Evolutionary conservation across 2,797 vertebrate species (phyloP).

Genomic region (Numenius phaeopus): DNA sequence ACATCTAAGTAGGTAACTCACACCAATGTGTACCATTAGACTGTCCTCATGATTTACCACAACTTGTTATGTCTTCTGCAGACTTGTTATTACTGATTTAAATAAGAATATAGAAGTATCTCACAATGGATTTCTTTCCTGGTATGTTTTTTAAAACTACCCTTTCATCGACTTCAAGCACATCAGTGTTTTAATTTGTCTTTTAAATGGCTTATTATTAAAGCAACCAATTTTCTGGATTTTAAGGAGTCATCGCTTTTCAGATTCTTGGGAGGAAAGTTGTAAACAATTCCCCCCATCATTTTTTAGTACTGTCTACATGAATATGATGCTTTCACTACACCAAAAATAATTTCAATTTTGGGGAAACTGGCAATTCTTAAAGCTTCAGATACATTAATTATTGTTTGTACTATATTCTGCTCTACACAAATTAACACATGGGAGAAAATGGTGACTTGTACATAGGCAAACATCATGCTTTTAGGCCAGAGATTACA

Average conservation of each 20-base stretch:
- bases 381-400: not conserved
- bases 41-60: not conserved
- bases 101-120: not conserved
- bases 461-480: not conserved
- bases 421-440: not conserved
- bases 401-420: not conserved
- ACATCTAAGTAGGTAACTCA: not conserved
- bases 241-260: conserved; percentile 1
- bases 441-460: not conserved
- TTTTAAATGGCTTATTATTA: not conserved
- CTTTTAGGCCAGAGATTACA: not conserved
- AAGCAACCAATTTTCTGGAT: not conserved
- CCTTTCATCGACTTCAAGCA: not conserved
- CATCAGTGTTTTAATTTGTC: not conserved
- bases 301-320: not conserved
- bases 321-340: not conserved
- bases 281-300: not conserved
- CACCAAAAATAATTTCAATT: not conserved
- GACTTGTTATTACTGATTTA: not conserved
- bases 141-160: not conserved
- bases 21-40: not conserved
- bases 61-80: not conserved
- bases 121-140: not conserved
- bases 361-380: not conserved
- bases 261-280: not conserved